Base-by-base conservation (phyloP, 2,113 vertebrate genomes). In the Vanacampus margaritifer region DNA sequence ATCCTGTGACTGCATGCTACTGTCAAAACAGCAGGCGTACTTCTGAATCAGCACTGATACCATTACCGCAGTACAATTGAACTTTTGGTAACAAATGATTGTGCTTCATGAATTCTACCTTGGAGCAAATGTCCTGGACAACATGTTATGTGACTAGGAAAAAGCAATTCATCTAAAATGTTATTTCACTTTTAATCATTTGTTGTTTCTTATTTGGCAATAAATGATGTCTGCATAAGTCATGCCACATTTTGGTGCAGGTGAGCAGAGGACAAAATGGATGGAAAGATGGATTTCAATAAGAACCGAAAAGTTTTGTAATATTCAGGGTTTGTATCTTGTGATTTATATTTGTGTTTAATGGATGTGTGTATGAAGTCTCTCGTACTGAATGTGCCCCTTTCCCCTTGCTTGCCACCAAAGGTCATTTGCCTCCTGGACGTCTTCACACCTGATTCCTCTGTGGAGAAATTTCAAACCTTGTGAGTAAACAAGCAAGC, bases 371-470 rank as follows among this genome's bases (percentile, higher is more conserved):
- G 37, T 21, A 32, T 16, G 56, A 21, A 11, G 17, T 36, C 8
- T 5, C 5, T 19, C 7, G 3, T 4, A 3, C 1, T 5, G 21
- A 37, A 39, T 39, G 11, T 37, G 23, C 14, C 14, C 43, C 23
- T 16, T 51, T 36, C 5, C 1, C 11, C 64, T 0, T 32, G 23
- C 39, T 63, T 75, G 54, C 50, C 43, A 26, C 70, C 72, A 10
- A 73, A 94, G 93, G 92, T 93, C 61, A 93, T 94, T 75, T 89
- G 83, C 65, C 91, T 94, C 41, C 81, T 94, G 2, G 78, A 93
- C 56, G 93, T 94, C 79, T 94, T 94, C 86, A 93, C 92, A 41
- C 92, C 93, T 4, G 92, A 93, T 67, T 68, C 76, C 67, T 85
- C 90, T 0, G 73, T 91, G 88, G 91, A 92, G 21, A 91, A 87